Conservation (phyloP, 2,113 vertebrate species). For the Paradisaea rubra region DNA sequence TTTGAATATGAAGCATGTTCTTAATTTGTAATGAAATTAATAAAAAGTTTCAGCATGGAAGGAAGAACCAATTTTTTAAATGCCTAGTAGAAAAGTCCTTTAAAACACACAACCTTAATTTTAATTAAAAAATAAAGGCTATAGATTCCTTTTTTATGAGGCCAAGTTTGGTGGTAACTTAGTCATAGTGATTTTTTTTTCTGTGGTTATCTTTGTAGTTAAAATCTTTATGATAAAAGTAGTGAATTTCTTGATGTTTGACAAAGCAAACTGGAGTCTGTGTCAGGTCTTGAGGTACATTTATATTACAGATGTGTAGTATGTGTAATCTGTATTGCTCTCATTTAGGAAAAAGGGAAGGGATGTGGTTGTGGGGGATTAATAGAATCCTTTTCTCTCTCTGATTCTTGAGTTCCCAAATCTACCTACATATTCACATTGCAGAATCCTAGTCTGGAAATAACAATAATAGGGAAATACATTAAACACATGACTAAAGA, state of each 20-base stretch:
- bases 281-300: background rate
- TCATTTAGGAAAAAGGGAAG: background rate
- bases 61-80: background rate
- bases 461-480: background rate
- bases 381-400: background rate
- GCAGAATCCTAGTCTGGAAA: background rate
- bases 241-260: background rate
- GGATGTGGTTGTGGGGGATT: background rate
- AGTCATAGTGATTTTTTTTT: background rate
- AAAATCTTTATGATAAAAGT: background rate
- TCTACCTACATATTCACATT: background rate
- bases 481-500: background rate
- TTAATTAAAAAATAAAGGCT: background rate
- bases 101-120: background rate
- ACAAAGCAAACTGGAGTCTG: background rate
- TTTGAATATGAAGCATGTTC: background rate
- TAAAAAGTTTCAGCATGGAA: background rate
- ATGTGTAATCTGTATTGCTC: background rate
- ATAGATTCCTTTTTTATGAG: background rate
- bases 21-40: background rate
- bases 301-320: background rate
- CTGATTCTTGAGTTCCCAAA: background rate
- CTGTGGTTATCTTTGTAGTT: background rate
- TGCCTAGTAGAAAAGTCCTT: background rate
- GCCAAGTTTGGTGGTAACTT: background rate